Percentiles rank a stretch among this genome's conserved stretches.
Evolutionary conservation across 2,888 invertebrate genomes (phyloP).

Genomic region (Melipona bicolor): DNA sequence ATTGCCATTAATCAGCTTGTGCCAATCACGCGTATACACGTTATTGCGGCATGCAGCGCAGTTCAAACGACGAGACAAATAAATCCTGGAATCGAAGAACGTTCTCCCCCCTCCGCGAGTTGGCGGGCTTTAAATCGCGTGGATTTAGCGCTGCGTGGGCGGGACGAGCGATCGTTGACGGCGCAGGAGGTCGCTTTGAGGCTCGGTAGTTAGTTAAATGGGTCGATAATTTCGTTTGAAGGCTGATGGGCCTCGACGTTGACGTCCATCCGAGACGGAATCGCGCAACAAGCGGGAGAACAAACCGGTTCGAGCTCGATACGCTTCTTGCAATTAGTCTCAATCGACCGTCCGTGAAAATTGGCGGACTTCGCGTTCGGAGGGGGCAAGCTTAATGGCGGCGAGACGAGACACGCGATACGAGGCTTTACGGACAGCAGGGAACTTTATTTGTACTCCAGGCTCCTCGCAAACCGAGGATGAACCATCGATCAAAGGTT

Average conservation of each 20-base stretch:
- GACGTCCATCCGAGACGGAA: constrained; percentile 23
- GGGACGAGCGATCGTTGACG: neutral
- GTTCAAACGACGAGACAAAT: neutral
- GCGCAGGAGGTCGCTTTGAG: constrained; percentile 1
- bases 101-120: neutral
- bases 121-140: neutral
- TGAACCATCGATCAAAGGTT: constrained; percentile 19
- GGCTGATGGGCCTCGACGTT: constrained; percentile 31
- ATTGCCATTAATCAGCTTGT: constrained; percentile 23
- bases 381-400: neutral
- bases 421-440: constrained; percentile 1
- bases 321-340: constrained; percentile 15
- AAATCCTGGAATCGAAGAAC: neutral
- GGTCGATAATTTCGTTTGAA: constrained; percentile 54
- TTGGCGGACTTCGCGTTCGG: neutral
- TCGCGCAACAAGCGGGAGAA: neutral
- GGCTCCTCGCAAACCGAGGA: constrained; percentile 8
- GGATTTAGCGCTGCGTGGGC: neutral
- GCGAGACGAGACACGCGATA: neutral
- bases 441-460: constrained; percentile 1
- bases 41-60: neutral
- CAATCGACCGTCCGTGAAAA: constrained; percentile 12
- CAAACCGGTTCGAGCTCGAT: neutral
- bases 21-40: neutral
- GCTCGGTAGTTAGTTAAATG: constrained; percentile 40